These are phyloP conservation scores for Eulimnadia texana DNA, from an alignment of 1,140 invertebrate species.

Conservation along the genomic window DNA sequence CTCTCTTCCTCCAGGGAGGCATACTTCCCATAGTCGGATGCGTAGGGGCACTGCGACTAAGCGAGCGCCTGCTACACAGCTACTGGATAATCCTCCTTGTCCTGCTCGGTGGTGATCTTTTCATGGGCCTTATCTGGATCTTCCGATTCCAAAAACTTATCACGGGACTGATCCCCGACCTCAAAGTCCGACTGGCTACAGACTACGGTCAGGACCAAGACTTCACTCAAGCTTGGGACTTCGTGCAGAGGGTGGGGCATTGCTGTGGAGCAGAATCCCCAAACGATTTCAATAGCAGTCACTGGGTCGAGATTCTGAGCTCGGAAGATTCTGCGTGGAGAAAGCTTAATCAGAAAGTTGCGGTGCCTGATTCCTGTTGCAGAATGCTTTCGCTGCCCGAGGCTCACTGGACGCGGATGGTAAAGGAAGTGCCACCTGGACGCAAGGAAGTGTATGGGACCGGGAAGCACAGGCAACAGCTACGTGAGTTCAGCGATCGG, in stretches of 20 bases:
- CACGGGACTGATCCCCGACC: conserved; percentile 47
- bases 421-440: conserved; percentile 11
- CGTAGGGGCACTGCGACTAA: conserved; percentile 58
- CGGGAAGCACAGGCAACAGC: conserved; percentile 7
- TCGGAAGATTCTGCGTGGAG: conserved; percentile 1
- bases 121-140: conserved; percentile 74
- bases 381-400: neutral
- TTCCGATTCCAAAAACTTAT: conserved; percentile 62
- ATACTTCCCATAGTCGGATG: conserved; percentile 51
- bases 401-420: neutral
- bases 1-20: conserved; percentile 49
- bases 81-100: conserved; percentile 70
- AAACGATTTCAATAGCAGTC: conserved; percentile 38
- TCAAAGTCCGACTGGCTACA: conserved; percentile 38
- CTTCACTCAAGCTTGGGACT: conserved; percentile 64
- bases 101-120: conserved; percentile 63
- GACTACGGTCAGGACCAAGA: conserved; percentile 54
- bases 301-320: neutral
- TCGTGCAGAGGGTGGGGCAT: conserved; percentile 51
- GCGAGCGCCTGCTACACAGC: conserved; percentile 59
- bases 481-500: conserved; percentile 7
- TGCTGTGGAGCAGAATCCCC: conserved; percentile 65
- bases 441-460: conserved; percentile 13
- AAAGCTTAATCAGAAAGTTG: neutral
- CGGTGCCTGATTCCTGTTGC: conserved; percentile 16